phyloP scores from a whole-genome alignment of 2,888 invertebrate genomes.

The Ormyrus thymus region DNA sequence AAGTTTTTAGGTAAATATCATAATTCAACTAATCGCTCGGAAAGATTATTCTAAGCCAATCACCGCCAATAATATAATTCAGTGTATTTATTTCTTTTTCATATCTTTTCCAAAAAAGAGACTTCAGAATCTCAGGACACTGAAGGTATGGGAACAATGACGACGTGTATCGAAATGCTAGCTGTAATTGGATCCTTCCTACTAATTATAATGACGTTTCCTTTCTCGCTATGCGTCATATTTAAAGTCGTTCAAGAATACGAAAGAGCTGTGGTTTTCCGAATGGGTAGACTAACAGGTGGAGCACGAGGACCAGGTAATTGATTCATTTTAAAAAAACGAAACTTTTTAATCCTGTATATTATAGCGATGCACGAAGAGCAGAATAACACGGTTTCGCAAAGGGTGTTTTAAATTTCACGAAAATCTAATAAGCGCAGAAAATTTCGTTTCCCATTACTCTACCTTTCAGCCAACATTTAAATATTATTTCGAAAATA shows the following conservation, averaged over 20 bases:
- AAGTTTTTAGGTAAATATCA: too few species aligned
- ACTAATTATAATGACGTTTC: conserved; percentile 85
- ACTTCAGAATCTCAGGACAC: neutral
- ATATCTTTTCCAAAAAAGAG: conserved; percentile 22
- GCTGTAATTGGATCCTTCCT: conserved; percentile 84
- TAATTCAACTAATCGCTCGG: too few species aligned
- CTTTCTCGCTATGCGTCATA: conserved; percentile 89
- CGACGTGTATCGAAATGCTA: conserved; percentile 84
- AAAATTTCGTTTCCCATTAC: too few species aligned
- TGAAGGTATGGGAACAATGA: conserved; percentile 70
- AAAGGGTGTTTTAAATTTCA: too few species aligned
- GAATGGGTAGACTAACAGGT: conserved; percentile 83
- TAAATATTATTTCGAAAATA: too few species aligned
- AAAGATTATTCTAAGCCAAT: too few species aligned
- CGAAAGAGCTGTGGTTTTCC: conserved; percentile 92
- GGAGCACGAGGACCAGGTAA: conserved; percentile 70
- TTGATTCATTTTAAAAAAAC: neutral
- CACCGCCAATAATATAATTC: neutral
- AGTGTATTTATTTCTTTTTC: neutral
- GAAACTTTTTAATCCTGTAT: too few species aligned
- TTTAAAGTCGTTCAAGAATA: conserved; percentile 93
- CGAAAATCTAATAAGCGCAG: too few species aligned
- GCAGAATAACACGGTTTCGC: too few species aligned
- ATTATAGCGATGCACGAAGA: too few species aligned
- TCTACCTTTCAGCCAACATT: too few species aligned